phyloP scores from a whole-genome alignment of 2,113 vertebrate species.

The Trinectes maculatus region DNA sequence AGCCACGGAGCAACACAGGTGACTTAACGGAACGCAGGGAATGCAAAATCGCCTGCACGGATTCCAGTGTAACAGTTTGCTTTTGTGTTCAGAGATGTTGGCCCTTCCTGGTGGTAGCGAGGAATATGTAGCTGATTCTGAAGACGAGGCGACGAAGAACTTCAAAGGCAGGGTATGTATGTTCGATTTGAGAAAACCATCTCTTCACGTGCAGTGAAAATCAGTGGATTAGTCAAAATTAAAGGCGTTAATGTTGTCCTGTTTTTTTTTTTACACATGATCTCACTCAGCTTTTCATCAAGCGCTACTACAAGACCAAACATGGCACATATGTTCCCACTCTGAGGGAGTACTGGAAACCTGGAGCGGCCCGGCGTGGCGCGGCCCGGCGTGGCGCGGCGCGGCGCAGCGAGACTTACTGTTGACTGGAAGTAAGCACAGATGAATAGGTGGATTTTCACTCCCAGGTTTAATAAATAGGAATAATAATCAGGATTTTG shows the following conservation, averaged over 20 bases:
- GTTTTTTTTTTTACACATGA: no score
- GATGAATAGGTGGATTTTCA: conserved; percentile 20
- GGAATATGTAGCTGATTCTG: conserved; percentile 82
- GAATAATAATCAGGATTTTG: no score
- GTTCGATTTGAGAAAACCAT: neutral
- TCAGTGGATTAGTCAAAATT: no score
- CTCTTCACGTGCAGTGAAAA: no score
- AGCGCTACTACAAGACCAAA: conserved; percentile 82
- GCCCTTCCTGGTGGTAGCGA: conserved; percentile 27
- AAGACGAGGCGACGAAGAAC: conserved; percentile 79
- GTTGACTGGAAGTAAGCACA: conserved; percentile 34
- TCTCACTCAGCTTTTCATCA: conserved; percentile 77
- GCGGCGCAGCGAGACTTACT: conserved; percentile 16
- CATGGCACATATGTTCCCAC: conserved; percentile 82
- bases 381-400: no score
- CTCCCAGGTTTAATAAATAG: neutral
- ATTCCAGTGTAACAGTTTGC: neutral
- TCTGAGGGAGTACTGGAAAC: conserved; percentile 79
- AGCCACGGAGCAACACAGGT: conserved; percentile 63
- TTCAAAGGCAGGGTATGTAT: conserved; percentile 76
- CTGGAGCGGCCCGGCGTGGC: conserved; percentile 28
- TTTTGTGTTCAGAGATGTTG: conserved; percentile 25
- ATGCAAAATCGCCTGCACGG: neutral
- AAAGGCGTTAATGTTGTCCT: neutral
- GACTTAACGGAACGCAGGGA: neutral